A percentile compares a stretch with the other conserved stretches of the same genome.
These are phyloP conservation scores for Corythoichthys intestinalis DNA, from an alignment of 2,113 vertebrate genomes.

Conservation along the genomic window DNA sequence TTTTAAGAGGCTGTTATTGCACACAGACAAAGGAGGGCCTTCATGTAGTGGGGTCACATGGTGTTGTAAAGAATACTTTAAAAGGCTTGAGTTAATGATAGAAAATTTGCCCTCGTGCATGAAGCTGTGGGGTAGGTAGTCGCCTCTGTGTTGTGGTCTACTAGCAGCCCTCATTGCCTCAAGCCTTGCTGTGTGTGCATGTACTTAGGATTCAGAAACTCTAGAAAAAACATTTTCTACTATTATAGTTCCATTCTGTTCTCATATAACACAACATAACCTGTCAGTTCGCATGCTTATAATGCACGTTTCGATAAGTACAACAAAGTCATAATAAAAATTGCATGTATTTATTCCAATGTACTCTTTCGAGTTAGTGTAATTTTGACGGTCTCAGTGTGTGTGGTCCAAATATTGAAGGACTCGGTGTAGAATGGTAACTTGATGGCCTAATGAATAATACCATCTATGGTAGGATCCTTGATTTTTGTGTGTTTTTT, in stretches of 20 bases:
- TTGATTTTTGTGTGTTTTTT: not conserved
- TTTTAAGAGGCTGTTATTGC: slow-evolving; percentile 65
- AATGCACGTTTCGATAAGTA: no score
- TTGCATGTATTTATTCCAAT: not conserved
- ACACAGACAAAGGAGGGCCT: slow-evolving; percentile 57
- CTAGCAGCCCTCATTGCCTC: slow-evolving; percentile 25
- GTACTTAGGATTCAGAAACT: not conserved
- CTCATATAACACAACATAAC: not conserved
- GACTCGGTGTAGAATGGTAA: not conserved
- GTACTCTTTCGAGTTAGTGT: not conserved
- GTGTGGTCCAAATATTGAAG: not conserved
- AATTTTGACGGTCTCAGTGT: not conserved
- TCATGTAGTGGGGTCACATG: slow-evolving; percentile 49
- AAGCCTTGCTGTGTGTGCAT: slow-evolving; percentile 10
- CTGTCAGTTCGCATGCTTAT: not conserved
- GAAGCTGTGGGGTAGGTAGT: slow-evolving; percentile 50
- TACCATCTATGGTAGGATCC: not conserved
- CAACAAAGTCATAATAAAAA: no score
- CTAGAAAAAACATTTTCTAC: no score
- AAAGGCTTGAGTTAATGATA: slow-evolving; percentile 56
- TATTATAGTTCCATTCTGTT: no score
- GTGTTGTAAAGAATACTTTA: slow-evolving; percentile 54
- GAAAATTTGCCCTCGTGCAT: slow-evolving; percentile 48
- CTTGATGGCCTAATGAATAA: not conserved
- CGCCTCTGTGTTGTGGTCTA: slow-evolving; percentile 49